Conservation (phyloP, 2,888 invertebrate species). For the Macaria notata region DNA sequence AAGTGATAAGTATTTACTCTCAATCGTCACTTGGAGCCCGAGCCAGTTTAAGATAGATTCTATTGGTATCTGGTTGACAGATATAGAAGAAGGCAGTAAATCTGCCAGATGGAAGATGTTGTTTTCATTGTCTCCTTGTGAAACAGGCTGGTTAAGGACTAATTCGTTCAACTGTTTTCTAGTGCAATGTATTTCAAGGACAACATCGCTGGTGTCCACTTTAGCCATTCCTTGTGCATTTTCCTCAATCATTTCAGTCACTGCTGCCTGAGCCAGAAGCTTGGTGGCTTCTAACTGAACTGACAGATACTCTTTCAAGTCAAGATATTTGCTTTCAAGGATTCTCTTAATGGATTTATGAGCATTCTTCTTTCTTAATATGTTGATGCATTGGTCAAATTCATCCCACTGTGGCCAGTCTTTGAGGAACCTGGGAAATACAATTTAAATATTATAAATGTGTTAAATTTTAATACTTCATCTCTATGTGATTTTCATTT, state of each 20-base stretch:
- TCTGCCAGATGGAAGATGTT: conserved; percentile 50
- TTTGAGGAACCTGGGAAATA: conserved; percentile 47
- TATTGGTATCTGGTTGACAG: conserved; percentile 26
- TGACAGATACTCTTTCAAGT: conserved; percentile 53
- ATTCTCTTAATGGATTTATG: conserved; percentile 39
- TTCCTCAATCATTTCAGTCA: conserved; percentile 29
- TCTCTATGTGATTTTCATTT: no score
- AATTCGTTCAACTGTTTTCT: conserved; percentile 37
- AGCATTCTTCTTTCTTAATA: conserved; percentile 39
- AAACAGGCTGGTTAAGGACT: conserved; percentile 12
- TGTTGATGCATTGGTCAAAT: conserved; percentile 50
- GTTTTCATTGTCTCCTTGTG: conserved; percentile 24
- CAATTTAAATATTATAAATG: no score
- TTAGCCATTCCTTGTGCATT: conserved; percentile 14
- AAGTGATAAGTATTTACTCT: conserved; percentile 33
- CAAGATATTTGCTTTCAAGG: conserved; percentile 49
- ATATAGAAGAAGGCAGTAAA: conserved; percentile 26
- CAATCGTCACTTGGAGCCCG: conserved; percentile 37
- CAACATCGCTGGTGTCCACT: conserved; percentile 28
- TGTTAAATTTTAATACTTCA: no score
- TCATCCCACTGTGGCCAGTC: conserved; percentile 71
- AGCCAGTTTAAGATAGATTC: conserved; percentile 50
- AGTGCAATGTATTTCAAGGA: conserved; percentile 46
- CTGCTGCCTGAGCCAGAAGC: conserved; percentile 39
- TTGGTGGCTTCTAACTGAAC: conserved; percentile 44